These are phyloP conservation scores for Agrotis clavis DNA, from an alignment of 2,888 invertebrate species.

Conservation along the genomic window DNA sequence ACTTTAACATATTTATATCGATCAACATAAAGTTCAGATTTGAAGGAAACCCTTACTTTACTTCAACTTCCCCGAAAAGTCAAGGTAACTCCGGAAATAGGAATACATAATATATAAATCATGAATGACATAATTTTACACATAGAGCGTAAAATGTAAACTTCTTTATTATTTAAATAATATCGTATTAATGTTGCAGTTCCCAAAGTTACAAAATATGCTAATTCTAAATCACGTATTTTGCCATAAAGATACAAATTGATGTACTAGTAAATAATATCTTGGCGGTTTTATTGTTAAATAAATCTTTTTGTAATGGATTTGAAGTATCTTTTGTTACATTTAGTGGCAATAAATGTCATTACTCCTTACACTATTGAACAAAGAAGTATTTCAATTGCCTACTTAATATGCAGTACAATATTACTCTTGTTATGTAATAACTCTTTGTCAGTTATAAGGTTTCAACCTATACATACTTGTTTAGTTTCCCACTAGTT, in stretches of 20 bases:
- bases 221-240: conserved; percentile 4
- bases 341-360: conserved; percentile 13
- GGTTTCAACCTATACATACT: not conserved
- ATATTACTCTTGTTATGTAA: too few species aligned
- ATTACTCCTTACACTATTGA: conserved; percentile 4
- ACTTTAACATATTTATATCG: not conserved
- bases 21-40: not conserved
- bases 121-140: not conserved
- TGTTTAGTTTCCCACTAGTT: too few species aligned
- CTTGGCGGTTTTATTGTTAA: conserved; percentile 24
- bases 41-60: not conserved
- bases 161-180: not conserved
- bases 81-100: too few species aligned
- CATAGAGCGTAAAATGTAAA: conserved; percentile 10
- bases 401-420: not conserved
- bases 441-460: not conserved
- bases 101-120: not conserved
- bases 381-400: not conserved
- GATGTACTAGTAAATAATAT: conserved; percentile 40
- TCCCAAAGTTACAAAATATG: not conserved
- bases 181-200: not conserved
- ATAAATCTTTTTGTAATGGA: conserved; percentile 1
- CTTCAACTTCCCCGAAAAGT: too few species aligned
- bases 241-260: conserved; percentile 31
- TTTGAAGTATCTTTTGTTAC: conserved; percentile 4